Evolutionary conservation across 2,797 vertebrate genomes (phyloP).

Genomic region (Fratercula arctica): DNA sequence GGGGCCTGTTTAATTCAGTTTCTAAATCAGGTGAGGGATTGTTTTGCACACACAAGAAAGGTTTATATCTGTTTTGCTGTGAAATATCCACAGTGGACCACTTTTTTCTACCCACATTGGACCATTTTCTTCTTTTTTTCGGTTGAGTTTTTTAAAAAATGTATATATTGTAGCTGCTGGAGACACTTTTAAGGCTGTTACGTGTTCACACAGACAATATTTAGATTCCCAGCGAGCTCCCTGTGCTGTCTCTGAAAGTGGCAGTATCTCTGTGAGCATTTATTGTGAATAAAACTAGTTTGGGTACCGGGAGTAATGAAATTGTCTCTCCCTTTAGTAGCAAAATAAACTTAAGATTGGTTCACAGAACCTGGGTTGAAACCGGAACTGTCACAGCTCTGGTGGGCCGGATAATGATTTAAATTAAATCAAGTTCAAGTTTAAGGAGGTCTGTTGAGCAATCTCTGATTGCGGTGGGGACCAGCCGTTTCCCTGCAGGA

Average conservation of each 20-base stretch:
- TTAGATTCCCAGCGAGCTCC: background rate
- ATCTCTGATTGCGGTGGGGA: background rate
- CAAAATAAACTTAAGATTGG: background rate
- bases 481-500: accelerated
- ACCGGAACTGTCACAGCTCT: background rate
- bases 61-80: background rate
- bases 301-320: background rate
- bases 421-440: background rate
- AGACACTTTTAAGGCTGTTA: background rate
- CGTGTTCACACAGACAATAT: background rate
- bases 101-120: background rate
- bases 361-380: background rate
- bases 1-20: background rate
- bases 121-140: background rate
- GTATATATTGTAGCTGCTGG: background rate
- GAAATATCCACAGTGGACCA: background rate
- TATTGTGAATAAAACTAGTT: background rate
- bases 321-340: background rate
- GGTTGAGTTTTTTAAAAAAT: background rate
- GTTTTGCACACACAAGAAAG: background rate
- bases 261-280: background rate
- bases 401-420: background rate
- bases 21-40: background rate
- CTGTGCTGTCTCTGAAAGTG: background rate
- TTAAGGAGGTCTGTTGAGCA: background rate